phyloP scores from a whole-genome alignment of 2,113 vertebrate species.

The Malurus melanocephalus region DNA sequence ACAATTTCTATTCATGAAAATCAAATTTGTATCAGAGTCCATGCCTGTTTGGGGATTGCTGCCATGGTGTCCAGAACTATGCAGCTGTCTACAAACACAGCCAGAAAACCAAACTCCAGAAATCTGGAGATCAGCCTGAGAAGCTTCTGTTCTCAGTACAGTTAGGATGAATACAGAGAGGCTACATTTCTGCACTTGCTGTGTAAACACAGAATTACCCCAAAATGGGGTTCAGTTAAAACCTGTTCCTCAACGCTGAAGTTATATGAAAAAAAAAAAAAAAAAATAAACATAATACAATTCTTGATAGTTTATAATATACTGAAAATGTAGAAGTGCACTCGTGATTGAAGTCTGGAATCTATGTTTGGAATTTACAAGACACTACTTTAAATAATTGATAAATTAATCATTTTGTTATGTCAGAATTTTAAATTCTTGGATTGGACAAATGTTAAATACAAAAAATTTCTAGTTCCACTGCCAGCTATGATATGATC shows the following conservation, averaged over 20 bases:
- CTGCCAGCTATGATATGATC: neutral
- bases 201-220: neutral
- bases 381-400: neutral
- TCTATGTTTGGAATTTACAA: neutral
- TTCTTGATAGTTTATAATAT: neutral
- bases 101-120: neutral
- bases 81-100: neutral
- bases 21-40: neutral
- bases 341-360: neutral
- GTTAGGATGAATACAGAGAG: neutral
- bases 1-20: neutral
- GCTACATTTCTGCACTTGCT: neutral
- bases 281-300: neutral
- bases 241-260: neutral
- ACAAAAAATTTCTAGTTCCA: neutral
- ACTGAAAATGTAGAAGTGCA: neutral
- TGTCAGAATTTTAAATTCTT: neutral
- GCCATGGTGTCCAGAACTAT: neutral
- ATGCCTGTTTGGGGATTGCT: neutral
- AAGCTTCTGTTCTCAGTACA: neutral
- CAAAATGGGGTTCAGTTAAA: neutral
- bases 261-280: no score
- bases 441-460: neutral
- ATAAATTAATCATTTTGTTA: neutral
- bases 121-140: neutral